A percentile compares a stretch with the other conserved stretches of the same genome.
These are phyloP conservation scores for Chamaea fasciata DNA, from an alignment of 2,113 vertebrate species.

Conservation along the genomic window DNA sequence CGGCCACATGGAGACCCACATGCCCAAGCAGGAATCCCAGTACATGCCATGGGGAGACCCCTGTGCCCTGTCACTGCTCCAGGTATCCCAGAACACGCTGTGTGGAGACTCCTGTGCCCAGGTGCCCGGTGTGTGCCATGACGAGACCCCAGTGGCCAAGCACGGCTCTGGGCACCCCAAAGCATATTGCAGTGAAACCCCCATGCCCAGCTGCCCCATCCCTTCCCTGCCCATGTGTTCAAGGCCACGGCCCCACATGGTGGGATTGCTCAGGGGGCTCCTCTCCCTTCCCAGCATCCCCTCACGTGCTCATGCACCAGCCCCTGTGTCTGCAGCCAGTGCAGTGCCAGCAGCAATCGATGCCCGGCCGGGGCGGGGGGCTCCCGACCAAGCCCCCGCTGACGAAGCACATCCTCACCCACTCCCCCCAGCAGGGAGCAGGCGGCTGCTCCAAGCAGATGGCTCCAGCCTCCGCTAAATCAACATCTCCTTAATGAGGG, in stretches of 20 bases:
- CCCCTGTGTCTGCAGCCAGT: neutral
- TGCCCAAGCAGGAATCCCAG: neutral
- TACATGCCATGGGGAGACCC: fast-evolving
- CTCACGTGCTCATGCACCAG: fast-evolving
- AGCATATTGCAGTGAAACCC: fast-evolving
- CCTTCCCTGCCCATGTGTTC: fast-evolving
- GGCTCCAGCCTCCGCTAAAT: constrained; percentile 28
- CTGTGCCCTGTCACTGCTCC: neutral
- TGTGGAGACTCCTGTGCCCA: fast-evolving
- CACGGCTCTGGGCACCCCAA: neutral
- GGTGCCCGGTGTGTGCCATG: fast-evolving
- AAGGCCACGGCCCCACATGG: fast-evolving
- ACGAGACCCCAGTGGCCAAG: fast-evolving
- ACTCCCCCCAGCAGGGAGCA: neutral
- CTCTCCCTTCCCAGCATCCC: neutral
- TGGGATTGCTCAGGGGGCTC: neutral
- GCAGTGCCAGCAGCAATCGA: neutral
- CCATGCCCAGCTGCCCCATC: fast-evolving
- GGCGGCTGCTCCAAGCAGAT: constrained; percentile 28
- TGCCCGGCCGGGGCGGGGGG: neutral
- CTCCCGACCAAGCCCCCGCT: constrained; percentile 15
- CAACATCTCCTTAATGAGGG: constrained; percentile 43
- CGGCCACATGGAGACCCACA: fast-evolving
- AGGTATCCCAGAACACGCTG: fast-evolving
- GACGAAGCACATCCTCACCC: constrained; percentile 12